phyloP scores from a whole-genome alignment of 2,888 invertebrate genomes.

The Eupsilia transversa region DNA sequence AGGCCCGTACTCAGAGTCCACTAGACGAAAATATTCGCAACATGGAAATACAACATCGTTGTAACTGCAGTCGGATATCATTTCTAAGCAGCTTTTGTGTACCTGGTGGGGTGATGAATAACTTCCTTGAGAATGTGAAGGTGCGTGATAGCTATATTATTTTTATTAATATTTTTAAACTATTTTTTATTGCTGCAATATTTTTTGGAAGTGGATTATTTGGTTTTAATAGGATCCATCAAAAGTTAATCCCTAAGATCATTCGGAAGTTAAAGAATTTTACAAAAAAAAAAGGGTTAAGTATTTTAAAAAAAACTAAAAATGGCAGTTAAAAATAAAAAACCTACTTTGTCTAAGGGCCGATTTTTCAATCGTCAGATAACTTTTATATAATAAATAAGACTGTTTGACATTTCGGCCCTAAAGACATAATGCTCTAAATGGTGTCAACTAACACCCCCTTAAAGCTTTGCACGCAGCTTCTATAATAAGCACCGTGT shows the following conservation, averaged over 20 bases:
- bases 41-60: slow-evolving; percentile 85
- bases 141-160: slow-evolving; percentile 18
- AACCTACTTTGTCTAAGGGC: too few relatives aligned
- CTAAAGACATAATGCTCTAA: too few relatives aligned
- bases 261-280: background rate
- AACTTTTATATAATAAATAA: too few relatives aligned
- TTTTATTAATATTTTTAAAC: background rate
- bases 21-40: slow-evolving; percentile 84
- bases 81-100: slow-evolving; percentile 83
- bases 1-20: slow-evolving; percentile 88
- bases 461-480: too few relatives aligned
- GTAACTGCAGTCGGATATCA: slow-evolving; percentile 87
- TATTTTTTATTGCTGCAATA: background rate
- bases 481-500: too few relatives aligned
- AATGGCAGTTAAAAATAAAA: too few relatives aligned
- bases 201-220: background rate
- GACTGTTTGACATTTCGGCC: too few relatives aligned
- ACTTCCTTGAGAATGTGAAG: slow-evolving; percentile 39
- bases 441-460: too few relatives aligned
- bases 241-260: background rate
- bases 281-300: too few relatives aligned
- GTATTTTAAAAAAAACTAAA: too few relatives aligned
- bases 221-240: background rate
- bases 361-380: too few relatives aligned
- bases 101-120: slow-evolving; percentile 74